Evolutionary conservation across 92 coral and sea anemone genomes (phyloP).

Genomic region (Palythoa heliodiscus): DNA sequence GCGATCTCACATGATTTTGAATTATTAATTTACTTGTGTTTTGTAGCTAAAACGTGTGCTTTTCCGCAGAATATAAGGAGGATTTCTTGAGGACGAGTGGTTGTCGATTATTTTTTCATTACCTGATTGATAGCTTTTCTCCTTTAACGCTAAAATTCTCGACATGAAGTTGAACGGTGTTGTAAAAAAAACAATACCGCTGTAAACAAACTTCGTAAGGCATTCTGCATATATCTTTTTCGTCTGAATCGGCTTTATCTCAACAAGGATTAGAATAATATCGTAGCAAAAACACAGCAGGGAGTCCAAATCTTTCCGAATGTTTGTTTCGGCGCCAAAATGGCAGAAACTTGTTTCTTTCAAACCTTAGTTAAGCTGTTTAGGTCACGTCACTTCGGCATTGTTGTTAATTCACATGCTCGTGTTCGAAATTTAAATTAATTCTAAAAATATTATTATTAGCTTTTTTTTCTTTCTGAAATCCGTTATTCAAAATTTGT

Average conservation of each 20-base stretch:
- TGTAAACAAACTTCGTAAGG: conserved; percentile 20
- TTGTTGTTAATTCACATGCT: neutral
- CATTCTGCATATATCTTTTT: conserved; percentile 2
- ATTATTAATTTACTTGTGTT: conserved; percentile 31
- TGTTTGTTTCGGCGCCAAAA: conserved; percentile 34
- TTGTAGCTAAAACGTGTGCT: conserved; percentile 33
- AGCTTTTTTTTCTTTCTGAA: neutral
- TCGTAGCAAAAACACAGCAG: neutral
- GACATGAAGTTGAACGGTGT: neutral
- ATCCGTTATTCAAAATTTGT: neutral
- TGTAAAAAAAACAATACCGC: neutral
- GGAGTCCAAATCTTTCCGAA: conserved; percentile 10
- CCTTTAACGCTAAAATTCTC: neutral
- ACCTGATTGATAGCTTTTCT: neutral
- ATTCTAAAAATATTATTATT: neutral
- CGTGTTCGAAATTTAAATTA: neutral
- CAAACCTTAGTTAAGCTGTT: neutral
- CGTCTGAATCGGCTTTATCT: conserved; percentile 15
- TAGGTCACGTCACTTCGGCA: conserved; percentile 1
- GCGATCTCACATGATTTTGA: conserved; percentile 36
- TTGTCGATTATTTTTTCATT: neutral
- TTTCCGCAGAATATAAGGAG: conserved; percentile 13
- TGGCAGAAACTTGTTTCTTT: neutral
- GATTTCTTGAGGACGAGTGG: neutral
- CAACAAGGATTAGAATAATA: conserved; percentile 30